phyloP scores from a whole-genome alignment of 2,888 invertebrate species.

The Epinotia demarniana region DNA sequence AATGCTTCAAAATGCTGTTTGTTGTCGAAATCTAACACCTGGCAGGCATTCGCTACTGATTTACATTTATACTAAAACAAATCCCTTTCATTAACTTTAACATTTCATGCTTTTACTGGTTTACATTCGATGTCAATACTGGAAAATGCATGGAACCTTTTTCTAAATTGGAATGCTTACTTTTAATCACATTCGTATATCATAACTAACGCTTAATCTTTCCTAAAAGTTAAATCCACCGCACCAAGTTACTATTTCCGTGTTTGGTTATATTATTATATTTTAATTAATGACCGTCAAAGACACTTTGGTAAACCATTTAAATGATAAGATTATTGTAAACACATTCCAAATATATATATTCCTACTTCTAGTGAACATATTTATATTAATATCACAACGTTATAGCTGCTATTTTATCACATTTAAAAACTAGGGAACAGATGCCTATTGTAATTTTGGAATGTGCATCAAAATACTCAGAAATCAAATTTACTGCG shows the following conservation, averaged over 20 bases:
- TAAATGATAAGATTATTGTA: neutral
- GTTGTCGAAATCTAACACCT: constrained; percentile 27
- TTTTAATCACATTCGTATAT: constrained; percentile 25
- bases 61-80: constrained; percentile 38
- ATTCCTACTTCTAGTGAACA: neutral
- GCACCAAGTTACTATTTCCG: constrained; percentile 28
- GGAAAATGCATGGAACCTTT: constrained; percentile 28
- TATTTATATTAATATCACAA: neutral
- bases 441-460: neutral
- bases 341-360: neutral
- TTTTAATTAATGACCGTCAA: constrained; percentile 7
- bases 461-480: neutral
- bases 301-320: constrained; percentile 4
- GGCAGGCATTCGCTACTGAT: constrained; percentile 24
- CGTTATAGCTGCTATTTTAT: neutral
- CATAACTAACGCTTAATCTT: constrained; percentile 30
- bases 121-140: constrained; percentile 13
- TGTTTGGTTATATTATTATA: constrained; percentile 37
- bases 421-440: neutral
- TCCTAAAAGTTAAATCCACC: neutral
- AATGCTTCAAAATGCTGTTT: constrained; percentile 65
- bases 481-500: neutral
- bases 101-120: constrained; percentile 24
- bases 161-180: constrained; percentile 34
- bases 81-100: constrained; percentile 27